These are phyloP conservation scores for Pterocles orientalis DNA, from an alignment of 2,113 vertebrate genomes.

Conservation along the genomic window DNA sequence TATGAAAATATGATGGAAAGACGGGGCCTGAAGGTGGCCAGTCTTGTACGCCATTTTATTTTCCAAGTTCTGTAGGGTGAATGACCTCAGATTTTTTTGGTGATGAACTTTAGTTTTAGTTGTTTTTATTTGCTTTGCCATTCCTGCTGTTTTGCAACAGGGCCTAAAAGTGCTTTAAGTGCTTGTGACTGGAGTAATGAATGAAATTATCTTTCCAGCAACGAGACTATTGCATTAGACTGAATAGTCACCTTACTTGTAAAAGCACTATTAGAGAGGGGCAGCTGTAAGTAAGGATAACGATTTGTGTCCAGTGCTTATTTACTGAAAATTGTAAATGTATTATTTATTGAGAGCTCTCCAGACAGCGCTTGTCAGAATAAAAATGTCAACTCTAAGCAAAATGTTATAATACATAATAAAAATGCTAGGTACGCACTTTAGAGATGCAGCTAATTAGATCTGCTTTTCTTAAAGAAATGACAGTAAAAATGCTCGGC, in stretches of 20 bases:
- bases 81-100: slow-evolving; percentile 67
- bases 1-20: background rate
- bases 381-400: slow-evolving; percentile 94
- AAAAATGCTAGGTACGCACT: slow-evolving; percentile 91
- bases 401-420: slow-evolving; percentile 90
- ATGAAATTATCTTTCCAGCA: slow-evolving; percentile 94
- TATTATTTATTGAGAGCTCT: slow-evolving; percentile 97
- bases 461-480: slow-evolving; percentile 83
- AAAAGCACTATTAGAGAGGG: slow-evolving; percentile 93
- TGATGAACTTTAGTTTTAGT: slow-evolving; percentile 75
- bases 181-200: slow-evolving; percentile 97
- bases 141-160: slow-evolving; percentile 87
- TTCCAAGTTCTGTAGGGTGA: slow-evolving; percentile 55
- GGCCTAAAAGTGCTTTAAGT: slow-evolving; percentile 98
- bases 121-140: slow-evolving; percentile 74
- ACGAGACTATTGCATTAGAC: slow-evolving; percentile 90
- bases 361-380: slow-evolving; percentile 92
- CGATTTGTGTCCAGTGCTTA: slow-evolving; percentile 93
- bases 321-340: slow-evolving; percentile 98
- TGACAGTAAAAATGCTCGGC: slow-evolving; percentile 72
- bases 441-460: slow-evolving; percentile 91
- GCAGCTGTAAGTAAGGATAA: slow-evolving; percentile 91
- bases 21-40: background rate
- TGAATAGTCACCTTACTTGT: slow-evolving; percentile 98
- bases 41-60: slow-evolving; percentile 6